phyloP scores from a whole-genome alignment of 2,888 invertebrate species.

The Seira sanloemensis region DNA sequence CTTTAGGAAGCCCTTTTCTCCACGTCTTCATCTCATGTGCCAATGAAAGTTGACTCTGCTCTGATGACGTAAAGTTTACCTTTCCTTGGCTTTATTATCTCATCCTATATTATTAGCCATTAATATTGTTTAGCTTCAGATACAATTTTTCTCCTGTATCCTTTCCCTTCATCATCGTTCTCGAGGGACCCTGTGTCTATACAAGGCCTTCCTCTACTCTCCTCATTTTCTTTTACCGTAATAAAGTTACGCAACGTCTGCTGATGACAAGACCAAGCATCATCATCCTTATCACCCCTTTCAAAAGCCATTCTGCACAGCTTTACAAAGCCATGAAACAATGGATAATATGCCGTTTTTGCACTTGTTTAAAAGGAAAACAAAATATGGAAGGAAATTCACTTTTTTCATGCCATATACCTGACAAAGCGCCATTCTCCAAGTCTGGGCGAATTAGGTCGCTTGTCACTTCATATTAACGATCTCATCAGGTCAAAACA shows the following conservation, averaged over 20 bases:
- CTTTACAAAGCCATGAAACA: no score
- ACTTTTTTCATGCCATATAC: background rate
- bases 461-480: constrained; percentile 61
- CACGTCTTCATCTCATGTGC: background rate
- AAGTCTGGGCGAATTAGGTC: constrained; percentile 45
- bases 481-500: constrained; percentile 63
- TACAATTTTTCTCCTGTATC: background rate
- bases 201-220: background rate
- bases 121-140: background rate
- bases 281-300: background rate
- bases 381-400: background rate
- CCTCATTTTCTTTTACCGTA: background rate
- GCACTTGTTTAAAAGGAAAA: no score
- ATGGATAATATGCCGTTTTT: no score
- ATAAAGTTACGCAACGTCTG: background rate
- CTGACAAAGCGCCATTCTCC: no score
- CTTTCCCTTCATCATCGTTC: background rate
- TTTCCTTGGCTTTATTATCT: background rate
- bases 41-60: background rate
- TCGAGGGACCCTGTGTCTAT: background rate
- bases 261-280: background rate
- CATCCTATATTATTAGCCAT: background rate
- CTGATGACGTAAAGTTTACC: background rate
- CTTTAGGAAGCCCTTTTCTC: background rate
- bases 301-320: no score